phyloP scores from a whole-genome alignment of 2,113 vertebrate genomes.

The Psammodynastes pulverulentus region DNA sequence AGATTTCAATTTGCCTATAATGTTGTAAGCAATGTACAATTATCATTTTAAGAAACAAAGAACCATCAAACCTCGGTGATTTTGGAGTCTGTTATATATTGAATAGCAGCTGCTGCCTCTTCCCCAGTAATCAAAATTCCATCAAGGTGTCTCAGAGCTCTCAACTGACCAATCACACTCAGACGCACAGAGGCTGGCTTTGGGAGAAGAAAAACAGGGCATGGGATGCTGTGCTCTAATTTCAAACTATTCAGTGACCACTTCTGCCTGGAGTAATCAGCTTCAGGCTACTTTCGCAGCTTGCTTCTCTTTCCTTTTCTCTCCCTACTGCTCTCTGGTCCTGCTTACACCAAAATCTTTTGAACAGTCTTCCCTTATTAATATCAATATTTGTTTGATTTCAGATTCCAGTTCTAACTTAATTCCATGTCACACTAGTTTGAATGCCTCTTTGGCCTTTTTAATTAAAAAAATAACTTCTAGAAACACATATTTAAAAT shows the following conservation, averaged over 20 bases:
- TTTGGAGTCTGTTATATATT: constrained; percentile 63
- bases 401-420: background rate
- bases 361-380: background rate
- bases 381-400: background rate
- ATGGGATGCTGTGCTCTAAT: background rate
- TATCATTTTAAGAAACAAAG: background rate
- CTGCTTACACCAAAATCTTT: background rate
- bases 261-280: background rate
- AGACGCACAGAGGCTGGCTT: constrained; percentile 71
- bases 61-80: constrained; percentile 71
- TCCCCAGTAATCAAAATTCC: constrained; percentile 69
- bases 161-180: constrained; percentile 70
- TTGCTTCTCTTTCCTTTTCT: background rate
- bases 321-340: background rate
- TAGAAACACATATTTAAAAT: background rate
- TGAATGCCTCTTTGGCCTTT: background rate
- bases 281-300: background rate
- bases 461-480: background rate
- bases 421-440: background rate
- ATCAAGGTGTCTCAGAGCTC: constrained; percentile 74
- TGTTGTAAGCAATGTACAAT: background rate
- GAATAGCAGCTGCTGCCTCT: constrained; percentile 64
- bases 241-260: background rate
- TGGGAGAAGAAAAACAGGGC: constrained; percentile 17
- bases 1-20: background rate